These are phyloP conservation scores for Pseudomugil gertrudae DNA, from an alignment of 2,797 vertebrate genomes.

Conservation along the genomic window DNA sequence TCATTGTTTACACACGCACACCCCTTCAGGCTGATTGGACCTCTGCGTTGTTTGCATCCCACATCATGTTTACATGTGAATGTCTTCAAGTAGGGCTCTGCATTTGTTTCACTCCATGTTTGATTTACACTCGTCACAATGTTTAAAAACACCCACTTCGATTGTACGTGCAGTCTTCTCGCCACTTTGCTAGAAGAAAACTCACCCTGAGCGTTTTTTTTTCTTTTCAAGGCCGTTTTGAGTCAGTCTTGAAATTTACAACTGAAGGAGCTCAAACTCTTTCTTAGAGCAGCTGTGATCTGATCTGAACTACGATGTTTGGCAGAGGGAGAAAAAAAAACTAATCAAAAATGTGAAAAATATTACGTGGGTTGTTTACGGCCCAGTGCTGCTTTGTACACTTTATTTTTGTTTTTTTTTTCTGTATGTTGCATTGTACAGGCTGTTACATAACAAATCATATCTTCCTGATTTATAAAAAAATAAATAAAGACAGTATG, in stretches of 20 bases:
- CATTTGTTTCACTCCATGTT: constrained; percentile 22
- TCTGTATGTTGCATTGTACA: constrained; percentile 82
- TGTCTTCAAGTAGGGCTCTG: constrained; percentile 61
- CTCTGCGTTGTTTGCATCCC: constrained; percentile 22
- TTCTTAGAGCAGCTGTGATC: constrained; percentile 64
- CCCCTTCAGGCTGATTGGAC: constrained; percentile 14
- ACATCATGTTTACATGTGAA: constrained; percentile 76
- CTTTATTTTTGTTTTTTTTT: constrained; percentile 62
- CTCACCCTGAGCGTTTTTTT: constrained; percentile 21
- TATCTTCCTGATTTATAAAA: constrained; percentile 86
- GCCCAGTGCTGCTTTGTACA: constrained; percentile 83
- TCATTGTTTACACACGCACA: constrained; percentile 38
- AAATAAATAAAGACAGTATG: constrained; percentile 78
- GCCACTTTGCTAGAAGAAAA: constrained; percentile 64
- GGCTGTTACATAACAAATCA: constrained; percentile 86
- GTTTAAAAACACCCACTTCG: constrained; percentile 53
- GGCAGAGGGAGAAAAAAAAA: constrained; percentile 39
- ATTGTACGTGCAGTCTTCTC: constrained; percentile 67
- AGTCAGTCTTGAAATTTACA: constrained; percentile 33
- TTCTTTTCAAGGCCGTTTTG: constrained; percentile 31
- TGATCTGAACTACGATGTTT: constrained; percentile 40
- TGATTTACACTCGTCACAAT: constrained; percentile 45
- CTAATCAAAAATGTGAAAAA: constrained; percentile 84
- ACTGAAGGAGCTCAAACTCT: constrained; percentile 44
- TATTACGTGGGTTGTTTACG: constrained; percentile 68